A percentile compares a stretch with the other conserved stretches of the same genome.
These are phyloP conservation scores for Synanthedon myopaeformis DNA, from an alignment of 2,888 invertebrate genomes.

Conservation along the genomic window DNA sequence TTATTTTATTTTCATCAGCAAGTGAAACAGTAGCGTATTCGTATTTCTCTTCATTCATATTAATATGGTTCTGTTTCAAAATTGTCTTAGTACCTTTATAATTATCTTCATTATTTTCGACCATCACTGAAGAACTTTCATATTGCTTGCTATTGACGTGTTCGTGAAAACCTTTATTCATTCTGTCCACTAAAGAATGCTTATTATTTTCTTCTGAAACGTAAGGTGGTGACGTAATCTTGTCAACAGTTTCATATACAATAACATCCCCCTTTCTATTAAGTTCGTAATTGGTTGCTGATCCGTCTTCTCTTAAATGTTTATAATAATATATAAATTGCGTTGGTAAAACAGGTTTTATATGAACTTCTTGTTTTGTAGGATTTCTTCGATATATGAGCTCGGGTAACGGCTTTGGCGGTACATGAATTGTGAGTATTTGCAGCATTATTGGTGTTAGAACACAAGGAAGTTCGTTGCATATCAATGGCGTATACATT, in stretches of 20 bases:
- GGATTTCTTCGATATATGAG: background rate
- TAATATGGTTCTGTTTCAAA: too few relatives aligned
- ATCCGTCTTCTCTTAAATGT: conserved; percentile 7
- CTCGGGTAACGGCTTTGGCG: background rate
- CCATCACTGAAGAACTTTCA: too few relatives aligned
- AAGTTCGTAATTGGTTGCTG: conserved; percentile 3
- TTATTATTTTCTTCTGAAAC: background rate
- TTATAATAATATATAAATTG: conserved; percentile 6
- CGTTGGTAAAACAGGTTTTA: conserved; percentile 2
- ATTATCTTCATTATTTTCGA: too few relatives aligned
- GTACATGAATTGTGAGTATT: background rate
- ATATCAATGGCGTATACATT: background rate
- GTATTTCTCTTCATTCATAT: too few relatives aligned
- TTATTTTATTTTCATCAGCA: background rate
- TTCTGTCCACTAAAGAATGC: too few relatives aligned
- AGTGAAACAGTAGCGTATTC: background rate
- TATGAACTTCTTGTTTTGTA: background rate
- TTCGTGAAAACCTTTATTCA: too few relatives aligned
- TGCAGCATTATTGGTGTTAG: background rate
- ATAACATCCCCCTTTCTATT: background rate
- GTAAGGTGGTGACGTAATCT: background rate
- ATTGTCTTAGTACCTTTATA: too few relatives aligned
- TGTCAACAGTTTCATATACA: background rate
- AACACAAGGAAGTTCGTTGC: background rate
- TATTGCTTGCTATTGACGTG: too few relatives aligned